Conservation (phyloP, 2,113 vertebrate species). For the Aplodontia rufa region DNA sequence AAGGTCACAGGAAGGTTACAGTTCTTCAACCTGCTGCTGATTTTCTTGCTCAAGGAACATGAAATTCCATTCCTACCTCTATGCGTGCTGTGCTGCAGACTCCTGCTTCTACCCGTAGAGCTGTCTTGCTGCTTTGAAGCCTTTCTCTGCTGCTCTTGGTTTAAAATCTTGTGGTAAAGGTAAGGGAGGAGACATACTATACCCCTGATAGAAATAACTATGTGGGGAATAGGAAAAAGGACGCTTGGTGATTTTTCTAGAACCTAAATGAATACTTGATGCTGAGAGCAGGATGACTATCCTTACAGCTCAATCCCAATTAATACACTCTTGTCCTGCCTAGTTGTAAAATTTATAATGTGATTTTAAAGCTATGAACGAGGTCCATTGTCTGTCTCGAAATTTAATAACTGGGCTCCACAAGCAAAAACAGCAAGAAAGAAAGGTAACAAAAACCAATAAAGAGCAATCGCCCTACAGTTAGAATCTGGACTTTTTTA, state of each 20-base stretch:
- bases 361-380: background rate
- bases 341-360: background rate
- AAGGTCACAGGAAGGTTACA: background rate
- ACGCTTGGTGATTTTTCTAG: background rate
- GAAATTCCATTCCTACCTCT: background rate
- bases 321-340: background rate
- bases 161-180: background rate
- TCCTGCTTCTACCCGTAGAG: background rate
- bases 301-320: background rate
- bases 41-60: background rate
- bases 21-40: background rate
- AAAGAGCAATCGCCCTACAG: background rate
- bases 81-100: background rate
- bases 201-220: background rate
- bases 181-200: background rate
- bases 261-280: background rate
- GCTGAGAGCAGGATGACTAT: background rate
- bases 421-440: background rate
- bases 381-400: background rate
- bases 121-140: background rate
- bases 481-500: background rate
- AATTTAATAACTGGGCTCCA: conserved; percentile 22
- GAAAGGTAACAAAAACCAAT: conserved; percentile 19
- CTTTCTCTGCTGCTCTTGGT: background rate
- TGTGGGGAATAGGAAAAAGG: background rate